Evolutionary conservation across 1,140 invertebrate genomes (phyloP), one percentile per base, ranked within the genome.

Genomic region (Wasmannia auropunctata): DNA sequence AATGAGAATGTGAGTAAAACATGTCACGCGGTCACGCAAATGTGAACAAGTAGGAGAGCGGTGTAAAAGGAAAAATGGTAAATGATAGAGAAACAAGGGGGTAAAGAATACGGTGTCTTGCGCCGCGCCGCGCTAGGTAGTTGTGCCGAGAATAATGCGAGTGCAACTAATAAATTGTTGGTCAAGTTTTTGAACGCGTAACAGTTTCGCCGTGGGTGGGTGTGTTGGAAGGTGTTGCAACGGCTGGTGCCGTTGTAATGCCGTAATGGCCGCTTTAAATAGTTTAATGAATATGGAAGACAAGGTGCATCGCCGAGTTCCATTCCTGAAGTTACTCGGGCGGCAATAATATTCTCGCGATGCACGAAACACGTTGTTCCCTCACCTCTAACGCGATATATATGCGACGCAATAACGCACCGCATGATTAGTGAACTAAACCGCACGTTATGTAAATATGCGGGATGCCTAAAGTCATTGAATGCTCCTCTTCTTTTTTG

Each of bases 271-370:
- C 63, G 63, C 63, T 67, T 67, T 67, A 67, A 67, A 67, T 67
- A 67, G 63, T 67, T 67, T 67, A 67, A 67, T 67, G 63, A 67
- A 67, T 67, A 67, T 67, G 63, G 63, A 67, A 67, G 63, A 67
- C 63, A 67, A 67, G 37, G 37, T 67, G 63, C 63, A 67, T 67
- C 63, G 63, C 22, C 11, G 63, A 67, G 63, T 67, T 67, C 40
- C 63, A 67, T 67, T 67, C 63, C 63, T 67, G 37, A 46, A 67
- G 63, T 67, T 67, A 28, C 63, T 46, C 63, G 63, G 63, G n/a
- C 22, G 40, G 63, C 63, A 67, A 46, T 67, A 67, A 67, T 67
- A 67, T 67, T 67, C 63, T 46, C 37, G 63, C 37, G 14, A 67
- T 67, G 63, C 63, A 67, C 63, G 63, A 16, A 67, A 67, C 63